Conservation (phyloP, 37 sponge, comb jelly and placozoan genomes). For the Ianthella basta region DNA sequence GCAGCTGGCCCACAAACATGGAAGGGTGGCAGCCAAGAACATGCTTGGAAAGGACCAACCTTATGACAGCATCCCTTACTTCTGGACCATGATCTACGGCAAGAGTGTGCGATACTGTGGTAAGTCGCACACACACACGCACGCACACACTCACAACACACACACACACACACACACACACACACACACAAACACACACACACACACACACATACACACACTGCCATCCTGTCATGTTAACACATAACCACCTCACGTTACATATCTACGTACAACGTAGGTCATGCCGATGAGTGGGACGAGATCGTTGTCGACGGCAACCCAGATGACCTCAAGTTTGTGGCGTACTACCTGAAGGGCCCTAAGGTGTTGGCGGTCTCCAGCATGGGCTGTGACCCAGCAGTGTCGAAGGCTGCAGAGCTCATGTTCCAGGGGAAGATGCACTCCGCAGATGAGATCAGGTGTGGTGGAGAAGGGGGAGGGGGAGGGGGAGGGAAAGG, state of each 20-base stretch:
- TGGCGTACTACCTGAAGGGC: conserved; percentile 80
- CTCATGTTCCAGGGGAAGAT: conserved; percentile 74
- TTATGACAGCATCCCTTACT: conserved; percentile 87
- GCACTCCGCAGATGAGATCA: conserved; percentile 65
- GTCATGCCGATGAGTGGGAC: conserved; percentile 77
- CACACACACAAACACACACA: no score
- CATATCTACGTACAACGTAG: conserved; percentile 38
- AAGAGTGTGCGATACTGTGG: conserved; percentile 92
- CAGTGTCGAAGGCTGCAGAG: conserved; percentile 76
- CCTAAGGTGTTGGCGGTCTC: conserved; percentile 82
- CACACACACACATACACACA: no score
- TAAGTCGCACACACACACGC: neutral
- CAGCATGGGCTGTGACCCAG: conserved; percentile 73
- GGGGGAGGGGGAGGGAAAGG: no score
- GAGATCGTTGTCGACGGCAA: conserved; percentile 81
- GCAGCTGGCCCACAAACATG: conserved; percentile 93
- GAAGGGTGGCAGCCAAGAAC: conserved; percentile 84
- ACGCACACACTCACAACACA: no score
- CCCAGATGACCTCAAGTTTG: conserved; percentile 81
- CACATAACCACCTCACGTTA: neutral
- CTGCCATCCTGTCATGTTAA: neutral
- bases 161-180: neutral
- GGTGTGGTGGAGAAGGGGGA: conserved; percentile 14
- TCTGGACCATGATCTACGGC: conserved; percentile 93
- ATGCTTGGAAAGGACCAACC: conserved; percentile 76